Conservation (phyloP, 2,113 vertebrate species). For the Ochotona curzoniae region DNA sequence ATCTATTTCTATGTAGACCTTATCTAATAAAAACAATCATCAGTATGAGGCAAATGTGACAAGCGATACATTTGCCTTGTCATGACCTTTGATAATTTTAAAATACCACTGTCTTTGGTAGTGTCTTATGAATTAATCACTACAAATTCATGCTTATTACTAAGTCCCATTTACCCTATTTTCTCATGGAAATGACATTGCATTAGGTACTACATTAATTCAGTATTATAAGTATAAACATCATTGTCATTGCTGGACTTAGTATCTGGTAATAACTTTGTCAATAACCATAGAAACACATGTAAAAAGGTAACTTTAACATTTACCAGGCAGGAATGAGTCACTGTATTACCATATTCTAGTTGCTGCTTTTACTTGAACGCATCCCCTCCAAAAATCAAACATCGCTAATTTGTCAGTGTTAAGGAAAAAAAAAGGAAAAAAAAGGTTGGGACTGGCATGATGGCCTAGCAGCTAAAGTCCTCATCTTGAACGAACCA, state of each 20-base stretch:
- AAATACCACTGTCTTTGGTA: not conserved
- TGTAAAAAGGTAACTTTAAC: not conserved
- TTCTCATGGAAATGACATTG: not conserved
- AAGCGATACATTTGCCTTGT: not conserved
- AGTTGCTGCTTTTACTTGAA: not conserved
- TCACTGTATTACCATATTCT: too few species aligned
- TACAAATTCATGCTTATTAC: not conserved
- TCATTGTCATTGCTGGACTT: not conserved
- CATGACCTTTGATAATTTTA: not conserved
- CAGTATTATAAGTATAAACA: not conserved
- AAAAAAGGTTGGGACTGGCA: too few species aligned
- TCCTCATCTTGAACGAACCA: too few species aligned
- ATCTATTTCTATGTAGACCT: not conserved
- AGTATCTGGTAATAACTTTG: not conserved
- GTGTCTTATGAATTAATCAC: not conserved
- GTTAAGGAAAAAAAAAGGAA: not conserved
- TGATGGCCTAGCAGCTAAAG: too few species aligned
- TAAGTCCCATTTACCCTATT: not conserved
- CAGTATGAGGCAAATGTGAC: not conserved
- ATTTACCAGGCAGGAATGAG: not conserved
- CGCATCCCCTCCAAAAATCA: not conserved
- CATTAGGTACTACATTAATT: not conserved
- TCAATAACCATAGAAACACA: not conserved
- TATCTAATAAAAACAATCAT: not conserved
- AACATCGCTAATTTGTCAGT: not conserved